Base-by-base conservation (phyloP, 2,888 invertebrate genomes). In the Rhagophthalmus giganteus region DNA sequence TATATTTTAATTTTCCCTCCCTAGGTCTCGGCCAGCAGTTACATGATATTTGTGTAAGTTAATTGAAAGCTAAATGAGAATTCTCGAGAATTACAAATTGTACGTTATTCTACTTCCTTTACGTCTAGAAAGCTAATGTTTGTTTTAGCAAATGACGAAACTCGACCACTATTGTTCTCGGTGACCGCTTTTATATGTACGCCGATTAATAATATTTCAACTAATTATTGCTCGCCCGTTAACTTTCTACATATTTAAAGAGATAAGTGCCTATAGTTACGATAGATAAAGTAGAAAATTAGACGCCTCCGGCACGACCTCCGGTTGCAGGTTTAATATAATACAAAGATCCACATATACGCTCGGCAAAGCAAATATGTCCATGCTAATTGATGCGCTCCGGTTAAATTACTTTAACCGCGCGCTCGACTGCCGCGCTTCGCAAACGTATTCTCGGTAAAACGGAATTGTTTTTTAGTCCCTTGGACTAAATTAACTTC, bases 51-150 rank as follows among this genome's bases (percentile, higher is more conserved):
- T 61, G 59, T 59, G 47, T 54, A 59, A 61, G 61, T 53, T 59
- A 61, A 61, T 61, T 58, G 61, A 61, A 58, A 55, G 50, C 57
- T 57, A 58, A 58, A 59, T 58, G 55, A 59, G 57, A 55, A 48
- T 45, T 51, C 49, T 46, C 25, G 24, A 46, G 50, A 49, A 53
- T 54, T 58, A 56, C 54, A 44, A 55, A 50, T 52, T 54, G 41
- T 49, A 52, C 50, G 38, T 20, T 20, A 48, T 34, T 46, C 37
- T 39, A 40, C 47, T 47, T 52, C 52, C 50, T 49, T 40, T 46
- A 35, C 55, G 13, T 57, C 40, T 39, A 53, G 55, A 58, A 55
- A 58, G 59, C 57, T 58, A 61, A 60, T 62, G 61, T 62, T 62
- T 61, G 57, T 58, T 57, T 51, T 55, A 53, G 52, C 49, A 55